phyloP scores from a whole-genome alignment of 2,113 vertebrate genomes.

The Tinamus guttatus region DNA sequence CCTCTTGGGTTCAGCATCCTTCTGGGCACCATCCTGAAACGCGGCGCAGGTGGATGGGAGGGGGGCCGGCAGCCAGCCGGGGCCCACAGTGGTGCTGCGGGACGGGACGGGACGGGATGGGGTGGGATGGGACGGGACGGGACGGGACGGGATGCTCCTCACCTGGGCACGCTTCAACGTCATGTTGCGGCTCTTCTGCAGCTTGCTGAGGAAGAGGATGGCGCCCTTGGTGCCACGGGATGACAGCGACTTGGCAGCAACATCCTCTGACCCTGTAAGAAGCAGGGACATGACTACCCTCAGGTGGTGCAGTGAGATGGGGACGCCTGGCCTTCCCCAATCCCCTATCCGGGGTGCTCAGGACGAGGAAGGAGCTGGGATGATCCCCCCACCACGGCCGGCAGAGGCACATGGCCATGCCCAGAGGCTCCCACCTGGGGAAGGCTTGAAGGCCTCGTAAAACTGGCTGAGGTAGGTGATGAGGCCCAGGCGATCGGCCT shows the following conservation, averaged over 20 bases:
- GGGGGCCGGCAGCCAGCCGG: fast-evolving
- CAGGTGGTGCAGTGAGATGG: neutral
- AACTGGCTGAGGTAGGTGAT: conserved; percentile 94
- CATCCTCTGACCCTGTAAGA: conserved; percentile 57
- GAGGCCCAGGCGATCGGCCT: conserved; percentile 86
- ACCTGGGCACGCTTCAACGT: conserved; percentile 79
- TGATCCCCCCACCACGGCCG: no score
- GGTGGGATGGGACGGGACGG: no score
- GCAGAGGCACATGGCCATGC: no score
- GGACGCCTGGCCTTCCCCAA: no score
- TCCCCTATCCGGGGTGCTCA: no score
- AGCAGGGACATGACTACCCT: neutral
- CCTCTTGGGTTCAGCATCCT: conserved; percentile 48
- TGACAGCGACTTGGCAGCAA: conserved; percentile 55
- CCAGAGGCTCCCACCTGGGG: conserved; percentile 13
- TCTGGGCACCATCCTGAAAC: conserved; percentile 26
- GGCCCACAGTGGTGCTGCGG: no score
- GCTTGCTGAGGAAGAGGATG: conserved; percentile 90
- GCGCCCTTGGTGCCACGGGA: conserved; percentile 76
- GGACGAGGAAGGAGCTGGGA: no score
- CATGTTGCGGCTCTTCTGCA: conserved; percentile 84
- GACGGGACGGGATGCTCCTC: neutral
- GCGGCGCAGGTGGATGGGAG: neutral
- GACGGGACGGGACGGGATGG: no score
- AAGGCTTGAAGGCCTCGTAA: conserved; percentile 78